Percentiles rank a stretch among this genome's conserved stretches.
Conservation (phyloP, 1,140 invertebrate genomes). For the Penaeus vannamei region DNA sequence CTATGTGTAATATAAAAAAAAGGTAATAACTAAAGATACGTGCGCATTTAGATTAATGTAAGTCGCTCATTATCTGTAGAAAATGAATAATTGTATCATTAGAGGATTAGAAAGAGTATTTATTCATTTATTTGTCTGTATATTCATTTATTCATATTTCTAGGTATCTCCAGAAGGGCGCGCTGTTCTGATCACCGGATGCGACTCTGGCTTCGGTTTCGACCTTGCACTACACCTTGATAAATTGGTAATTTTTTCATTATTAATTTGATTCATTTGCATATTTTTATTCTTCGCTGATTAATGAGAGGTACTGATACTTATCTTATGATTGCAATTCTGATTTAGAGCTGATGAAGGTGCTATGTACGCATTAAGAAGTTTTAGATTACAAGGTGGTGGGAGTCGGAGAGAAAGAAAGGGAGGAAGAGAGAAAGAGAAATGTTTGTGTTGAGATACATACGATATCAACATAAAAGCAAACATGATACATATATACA, state of each 20-base stretch:
- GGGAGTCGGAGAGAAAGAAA: not conserved
- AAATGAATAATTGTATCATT: too few species aligned
- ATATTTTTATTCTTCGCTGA: not conserved
- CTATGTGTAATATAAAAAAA: too few species aligned
- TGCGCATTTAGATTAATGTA: too few species aligned
- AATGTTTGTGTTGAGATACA: not conserved
- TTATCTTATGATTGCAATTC: not conserved
- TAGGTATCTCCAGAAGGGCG: conserved; percentile 85
- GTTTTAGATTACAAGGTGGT: not conserved
- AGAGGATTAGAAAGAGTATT: too few species aligned
- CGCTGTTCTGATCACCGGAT: conserved; percentile 84
- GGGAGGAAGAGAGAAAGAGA: not conserved
- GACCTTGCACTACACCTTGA: conserved; percentile 72
- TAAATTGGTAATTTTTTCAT: conserved; percentile 66
- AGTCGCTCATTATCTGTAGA: too few species aligned
- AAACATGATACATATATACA: too few species aligned
- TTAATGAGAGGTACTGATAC: not conserved
- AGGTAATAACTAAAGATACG: too few species aligned
- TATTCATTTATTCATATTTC: not conserved
- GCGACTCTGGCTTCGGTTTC: conserved; percentile 72
- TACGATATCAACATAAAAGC: too few species aligned
- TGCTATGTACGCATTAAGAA: too few species aligned
- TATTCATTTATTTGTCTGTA: not conserved
- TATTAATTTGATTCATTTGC: not conserved
- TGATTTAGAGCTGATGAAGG: not conserved